Conservation (phyloP, 1,140 invertebrate species). For the Leptopilina clavipes region DNA sequence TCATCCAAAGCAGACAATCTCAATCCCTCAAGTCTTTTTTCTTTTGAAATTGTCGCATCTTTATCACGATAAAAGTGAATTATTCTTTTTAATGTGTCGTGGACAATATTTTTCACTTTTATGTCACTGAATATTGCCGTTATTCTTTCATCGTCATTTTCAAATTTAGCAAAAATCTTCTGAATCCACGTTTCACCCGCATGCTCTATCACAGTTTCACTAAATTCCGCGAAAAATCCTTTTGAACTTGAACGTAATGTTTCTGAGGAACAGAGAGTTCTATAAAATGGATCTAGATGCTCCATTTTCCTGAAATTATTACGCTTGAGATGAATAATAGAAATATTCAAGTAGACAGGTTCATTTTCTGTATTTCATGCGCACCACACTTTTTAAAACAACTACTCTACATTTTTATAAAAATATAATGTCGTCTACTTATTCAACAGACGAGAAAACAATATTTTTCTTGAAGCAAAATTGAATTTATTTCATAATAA, state of each 20-base stretch:
- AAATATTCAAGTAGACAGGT: not conserved
- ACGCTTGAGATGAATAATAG: slow-evolving; percentile 35
- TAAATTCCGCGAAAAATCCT: slow-evolving; percentile 79
- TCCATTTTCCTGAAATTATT: slow-evolving; percentile 40
- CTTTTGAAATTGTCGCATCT: slow-evolving; percentile 72
- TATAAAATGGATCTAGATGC: slow-evolving; percentile 58
- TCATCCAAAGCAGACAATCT: slow-evolving; percentile 71
- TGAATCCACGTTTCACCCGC: slow-evolving; percentile 75
- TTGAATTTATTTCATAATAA: no score
- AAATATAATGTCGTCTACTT: not conserved
- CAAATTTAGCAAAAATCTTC: slow-evolving; percentile 74
- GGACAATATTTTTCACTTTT: slow-evolving; percentile 74
- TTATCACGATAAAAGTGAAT: slow-evolving; percentile 77
- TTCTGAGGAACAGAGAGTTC: slow-evolving; percentile 76
- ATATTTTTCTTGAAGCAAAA: no score
- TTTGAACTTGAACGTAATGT: slow-evolving; percentile 78
- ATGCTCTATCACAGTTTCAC: slow-evolving; percentile 69
- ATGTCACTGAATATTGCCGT: slow-evolving; percentile 73
- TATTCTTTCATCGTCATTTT: slow-evolving; percentile 75
- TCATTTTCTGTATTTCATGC: not conserved
- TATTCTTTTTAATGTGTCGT: slow-evolving; percentile 75
- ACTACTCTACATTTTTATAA: not conserved
- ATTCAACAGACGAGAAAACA: no score
- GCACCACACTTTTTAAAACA: not conserved
- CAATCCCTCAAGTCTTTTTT: slow-evolving; percentile 73